A percentile compares a stretch with the other conserved stretches of the same genome.
Conservation (phyloP, 2,797 vertebrate species). For the Rhabdophis nuchalis region DNA sequence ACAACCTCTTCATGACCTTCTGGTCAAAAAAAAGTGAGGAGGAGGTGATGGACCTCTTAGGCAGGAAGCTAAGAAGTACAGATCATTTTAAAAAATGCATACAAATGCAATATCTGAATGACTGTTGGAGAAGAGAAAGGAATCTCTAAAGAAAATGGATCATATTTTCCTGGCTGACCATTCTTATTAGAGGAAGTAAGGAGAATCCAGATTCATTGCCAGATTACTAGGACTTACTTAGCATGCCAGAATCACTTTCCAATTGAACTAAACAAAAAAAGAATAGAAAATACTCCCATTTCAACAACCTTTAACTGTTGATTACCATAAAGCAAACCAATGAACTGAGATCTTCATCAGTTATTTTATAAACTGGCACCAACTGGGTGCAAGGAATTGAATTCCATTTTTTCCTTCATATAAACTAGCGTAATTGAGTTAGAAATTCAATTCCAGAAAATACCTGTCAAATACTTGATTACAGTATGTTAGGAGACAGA, state of each 20-base stretch:
- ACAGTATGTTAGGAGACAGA: neutral
- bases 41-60: constrained; percentile 55
- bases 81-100: constrained; percentile 67
- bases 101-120: constrained; percentile 68
- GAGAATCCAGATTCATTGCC: constrained; percentile 64
- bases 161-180: constrained; percentile 76
- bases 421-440: neutral
- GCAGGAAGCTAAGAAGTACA: constrained; percentile 62
- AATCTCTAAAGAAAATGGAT: constrained; percentile 71
- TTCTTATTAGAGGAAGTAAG: constrained; percentile 67
- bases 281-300: constrained; percentile 66
- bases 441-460: neutral
- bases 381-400: neutral
- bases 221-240: constrained; percentile 64
- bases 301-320: constrained; percentile 55
- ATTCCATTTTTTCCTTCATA: neutral
- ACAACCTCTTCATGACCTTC: constrained; percentile 60
- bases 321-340: neutral
- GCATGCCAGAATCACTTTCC: constrained; percentile 73
- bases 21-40: constrained; percentile 56
- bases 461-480: neutral
- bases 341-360: neutral
- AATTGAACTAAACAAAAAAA: constrained; percentile 67
- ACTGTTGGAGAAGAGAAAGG: constrained; percentile 63
- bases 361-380: neutral